These are phyloP conservation scores for Ochropacha duplaris DNA, from an alignment of 2,888 invertebrate genomes.

Conservation along the genomic window DNA sequence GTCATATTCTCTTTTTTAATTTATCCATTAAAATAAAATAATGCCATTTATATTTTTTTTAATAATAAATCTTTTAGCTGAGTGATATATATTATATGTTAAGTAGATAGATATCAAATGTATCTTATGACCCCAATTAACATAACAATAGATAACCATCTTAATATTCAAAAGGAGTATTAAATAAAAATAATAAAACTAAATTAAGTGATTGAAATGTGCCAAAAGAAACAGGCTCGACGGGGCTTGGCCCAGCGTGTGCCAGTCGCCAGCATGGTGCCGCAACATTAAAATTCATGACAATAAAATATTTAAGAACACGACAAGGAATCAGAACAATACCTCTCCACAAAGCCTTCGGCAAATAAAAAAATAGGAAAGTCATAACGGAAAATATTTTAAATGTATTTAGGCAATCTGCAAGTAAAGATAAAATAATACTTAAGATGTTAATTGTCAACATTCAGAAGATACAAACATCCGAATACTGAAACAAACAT, in stretches of 20 bases:
- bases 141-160: not conserved
- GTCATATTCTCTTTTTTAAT: not conserved
- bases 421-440: too few species aligned
- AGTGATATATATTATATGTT: not conserved
- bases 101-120: not conserved
- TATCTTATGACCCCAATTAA: not conserved
- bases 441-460: too few species aligned
- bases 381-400: too few species aligned
- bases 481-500: conserved; percentile 16
- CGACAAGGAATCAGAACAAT: conserved; percentile 1
- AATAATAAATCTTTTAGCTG: not conserved
- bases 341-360: not conserved
- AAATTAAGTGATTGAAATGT: conserved; percentile 4
- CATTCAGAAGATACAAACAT: not conserved
- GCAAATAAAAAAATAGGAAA: too few species aligned
- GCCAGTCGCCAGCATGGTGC: conserved; percentile 2
- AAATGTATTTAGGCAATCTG: too few species aligned
- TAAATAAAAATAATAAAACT: conserved; percentile 2
- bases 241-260: conserved; percentile 3
- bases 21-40: not conserved
- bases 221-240: conserved; percentile 3
- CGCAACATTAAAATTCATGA: conserved; percentile 4
- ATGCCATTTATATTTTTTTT: not conserved
- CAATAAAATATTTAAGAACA: not conserved
- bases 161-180: not conserved